These are phyloP conservation scores for Colletes gigas DNA, from an alignment of 1,140 invertebrate species.

Conservation along the genomic window DNA sequence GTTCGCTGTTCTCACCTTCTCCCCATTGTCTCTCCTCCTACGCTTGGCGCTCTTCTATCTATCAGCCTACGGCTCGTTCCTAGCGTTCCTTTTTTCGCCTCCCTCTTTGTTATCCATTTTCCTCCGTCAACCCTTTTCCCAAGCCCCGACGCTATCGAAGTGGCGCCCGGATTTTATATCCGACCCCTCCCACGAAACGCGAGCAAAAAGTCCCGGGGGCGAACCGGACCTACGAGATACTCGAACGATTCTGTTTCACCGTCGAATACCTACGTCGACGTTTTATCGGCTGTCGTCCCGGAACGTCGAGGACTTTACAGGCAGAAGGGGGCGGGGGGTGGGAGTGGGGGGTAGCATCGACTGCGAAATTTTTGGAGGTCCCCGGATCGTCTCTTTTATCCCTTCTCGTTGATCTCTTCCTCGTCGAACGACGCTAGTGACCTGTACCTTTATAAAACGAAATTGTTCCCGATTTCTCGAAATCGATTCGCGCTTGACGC, in stretches of 20 bases:
- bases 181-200: slow-evolving; percentile 53
- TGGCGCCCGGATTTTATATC: slow-evolving; percentile 62
- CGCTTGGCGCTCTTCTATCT: too few relatives aligned
- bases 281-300: slow-evolving; percentile 53
- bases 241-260: slow-evolving; percentile 45
- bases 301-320: slow-evolving; percentile 53
- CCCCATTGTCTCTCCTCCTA: neutral
- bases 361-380: slow-evolving; percentile 52
- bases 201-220: slow-evolving; percentile 18
- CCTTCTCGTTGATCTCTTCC: neutral
- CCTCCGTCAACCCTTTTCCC: slow-evolving; percentile 43
- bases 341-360: neutral
- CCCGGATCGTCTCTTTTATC: neutral
- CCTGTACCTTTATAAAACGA: too few relatives aligned
- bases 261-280: slow-evolving; percentile 53
- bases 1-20: neutral
- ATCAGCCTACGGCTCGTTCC: neutral
- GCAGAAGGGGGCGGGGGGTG: too few relatives aligned
- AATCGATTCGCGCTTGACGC: neutral
- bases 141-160: slow-evolving; percentile 35
- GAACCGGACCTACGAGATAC: slow-evolving; percentile 42
- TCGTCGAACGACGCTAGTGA: too few relatives aligned
- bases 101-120: slow-evolving; percentile 48
- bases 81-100: neutral
- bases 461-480: neutral